Percentiles rank a stretch among this genome's conserved stretches.
phyloP scores from a whole-genome alignment of 1,140 invertebrate genomes.

The Venustaconcha ellipsiformis region DNA sequence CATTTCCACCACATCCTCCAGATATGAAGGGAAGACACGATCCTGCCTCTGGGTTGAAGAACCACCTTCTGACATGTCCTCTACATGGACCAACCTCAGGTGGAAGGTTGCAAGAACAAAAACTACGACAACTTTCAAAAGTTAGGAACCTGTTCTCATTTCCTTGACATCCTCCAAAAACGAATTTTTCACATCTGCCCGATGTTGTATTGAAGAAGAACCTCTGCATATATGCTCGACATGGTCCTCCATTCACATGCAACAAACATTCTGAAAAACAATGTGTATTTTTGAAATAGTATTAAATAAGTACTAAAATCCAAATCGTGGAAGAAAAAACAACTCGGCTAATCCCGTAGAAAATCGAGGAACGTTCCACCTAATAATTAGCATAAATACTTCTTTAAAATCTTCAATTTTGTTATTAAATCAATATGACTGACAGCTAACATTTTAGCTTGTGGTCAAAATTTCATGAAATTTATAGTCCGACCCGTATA shows the following conservation, averaged over 20 bases:
- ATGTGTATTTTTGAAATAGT: too few relatives aligned
- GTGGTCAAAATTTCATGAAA: too few relatives aligned
- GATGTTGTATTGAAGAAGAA: constrained; percentile 69
- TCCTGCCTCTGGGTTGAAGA: constrained; percentile 32
- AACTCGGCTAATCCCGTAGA: too few relatives aligned
- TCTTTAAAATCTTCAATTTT: too few relatives aligned
- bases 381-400: too few relatives aligned
- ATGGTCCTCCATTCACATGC: constrained; percentile 7
- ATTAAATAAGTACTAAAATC: too few relatives aligned
- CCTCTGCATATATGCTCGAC: constrained; percentile 44
- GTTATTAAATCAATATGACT: too few relatives aligned
- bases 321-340: too few relatives aligned
- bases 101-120: constrained; percentile 18
- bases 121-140: constrained; percentile 7
- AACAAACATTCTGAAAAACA: constrained; percentile 15
- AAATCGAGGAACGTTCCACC: too few relatives aligned
- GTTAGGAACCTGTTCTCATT: constrained; percentile 72
- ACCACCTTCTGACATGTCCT: constrained; percentile 67
- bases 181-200: constrained; percentile 70
- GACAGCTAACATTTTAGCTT: too few relatives aligned
- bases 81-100: constrained; percentile 73
- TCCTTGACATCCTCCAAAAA: constrained; percentile 73
- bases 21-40: constrained; percentile 42
- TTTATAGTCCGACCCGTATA: too few relatives aligned
- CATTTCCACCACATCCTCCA: constrained; percentile 48